Evolutionary conservation across 2,888 invertebrate genomes (phyloP).

Genomic region (Drosophila meridionalis): DNA sequence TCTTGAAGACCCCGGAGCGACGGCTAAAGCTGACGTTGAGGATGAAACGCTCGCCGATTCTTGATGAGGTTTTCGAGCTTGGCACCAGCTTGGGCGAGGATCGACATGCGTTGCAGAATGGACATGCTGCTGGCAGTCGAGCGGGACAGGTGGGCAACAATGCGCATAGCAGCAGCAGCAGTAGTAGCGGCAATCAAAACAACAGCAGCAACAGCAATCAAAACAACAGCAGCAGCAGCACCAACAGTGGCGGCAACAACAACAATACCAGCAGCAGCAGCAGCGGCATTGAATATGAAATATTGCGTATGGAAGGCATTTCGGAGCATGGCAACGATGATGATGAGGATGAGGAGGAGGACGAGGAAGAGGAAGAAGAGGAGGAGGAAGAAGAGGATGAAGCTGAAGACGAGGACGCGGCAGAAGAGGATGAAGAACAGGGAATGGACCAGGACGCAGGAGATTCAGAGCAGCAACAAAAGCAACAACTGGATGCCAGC

Average conservation of each 20-base stretch:
- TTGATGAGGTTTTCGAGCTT: conserved; percentile 94
- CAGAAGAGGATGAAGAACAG: conserved; percentile 4
- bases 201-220: conserved; percentile 16
- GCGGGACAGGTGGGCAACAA: background rate
- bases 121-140: conserved; percentile 1
- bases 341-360: conserved; percentile 60
- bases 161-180: background rate
- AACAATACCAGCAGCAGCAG: conserved; percentile 19
- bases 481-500: conserved; percentile 13
- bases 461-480: conserved; percentile 6
- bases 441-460: conserved; percentile 29
- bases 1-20: conserved; percentile 84
- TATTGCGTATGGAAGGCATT: conserved; percentile 92
- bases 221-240: background rate
- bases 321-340: conserved; percentile 83
- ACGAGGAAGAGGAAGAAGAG: conserved; percentile 13
- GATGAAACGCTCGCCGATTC: conserved; percentile 94
- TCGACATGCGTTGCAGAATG: conserved; percentile 73
- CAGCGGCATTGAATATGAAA: conserved; percentile 90
- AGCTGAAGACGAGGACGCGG: background rate
- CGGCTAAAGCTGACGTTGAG: conserved; percentile 92
- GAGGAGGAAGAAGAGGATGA: conserved; percentile 29
- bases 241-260: conserved; percentile 3
- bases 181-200: conserved; percentile 38
- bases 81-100: conserved; percentile 89